phyloP scores from a whole-genome alignment of 2,797 vertebrate species.

The Balearica regulorum region DNA sequence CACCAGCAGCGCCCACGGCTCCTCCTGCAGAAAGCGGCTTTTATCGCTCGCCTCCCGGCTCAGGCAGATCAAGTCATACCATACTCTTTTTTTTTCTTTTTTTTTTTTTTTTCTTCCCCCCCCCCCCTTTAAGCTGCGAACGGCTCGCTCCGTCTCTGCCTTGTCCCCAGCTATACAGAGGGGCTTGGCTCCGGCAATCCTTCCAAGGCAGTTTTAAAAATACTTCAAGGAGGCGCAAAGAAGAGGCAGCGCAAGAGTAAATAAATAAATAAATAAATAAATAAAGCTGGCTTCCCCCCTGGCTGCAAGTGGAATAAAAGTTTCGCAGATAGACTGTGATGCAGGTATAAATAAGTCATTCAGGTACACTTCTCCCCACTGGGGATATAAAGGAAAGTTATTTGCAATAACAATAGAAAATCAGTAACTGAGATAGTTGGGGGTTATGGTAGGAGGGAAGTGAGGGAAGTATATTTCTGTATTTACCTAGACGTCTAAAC shows the following conservation, averaged over 20 bases:
- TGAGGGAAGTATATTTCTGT: neutral
- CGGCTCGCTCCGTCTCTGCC: neutral
- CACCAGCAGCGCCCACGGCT: neutral
- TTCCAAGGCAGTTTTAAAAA: neutral
- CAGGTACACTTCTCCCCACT: neutral
- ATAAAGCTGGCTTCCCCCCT: neutral
- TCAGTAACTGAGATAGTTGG: slow-evolving; percentile 13
- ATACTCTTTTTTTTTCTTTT: no score
- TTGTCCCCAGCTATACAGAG: fast-evolving
- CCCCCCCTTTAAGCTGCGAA: neutral
- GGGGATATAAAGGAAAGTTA: neutral
- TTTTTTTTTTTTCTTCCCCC: no score
- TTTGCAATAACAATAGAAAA: slow-evolving; percentile 38
- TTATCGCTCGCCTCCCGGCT: fast-evolving
- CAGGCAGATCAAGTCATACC: neutral
- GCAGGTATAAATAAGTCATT: neutral
- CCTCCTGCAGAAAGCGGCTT: neutral
- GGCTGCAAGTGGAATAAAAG: neutral
- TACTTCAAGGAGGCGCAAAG: neutral
- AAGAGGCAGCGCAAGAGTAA: neutral
- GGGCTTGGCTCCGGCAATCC: neutral
- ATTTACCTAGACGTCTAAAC: slow-evolving; percentile 44
- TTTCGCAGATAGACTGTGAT: neutral
- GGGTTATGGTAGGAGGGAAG: neutral
- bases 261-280: neutral